Base-by-base conservation (phyloP, 2,113 vertebrate genomes). In the Aplodontia rufa region DNA sequence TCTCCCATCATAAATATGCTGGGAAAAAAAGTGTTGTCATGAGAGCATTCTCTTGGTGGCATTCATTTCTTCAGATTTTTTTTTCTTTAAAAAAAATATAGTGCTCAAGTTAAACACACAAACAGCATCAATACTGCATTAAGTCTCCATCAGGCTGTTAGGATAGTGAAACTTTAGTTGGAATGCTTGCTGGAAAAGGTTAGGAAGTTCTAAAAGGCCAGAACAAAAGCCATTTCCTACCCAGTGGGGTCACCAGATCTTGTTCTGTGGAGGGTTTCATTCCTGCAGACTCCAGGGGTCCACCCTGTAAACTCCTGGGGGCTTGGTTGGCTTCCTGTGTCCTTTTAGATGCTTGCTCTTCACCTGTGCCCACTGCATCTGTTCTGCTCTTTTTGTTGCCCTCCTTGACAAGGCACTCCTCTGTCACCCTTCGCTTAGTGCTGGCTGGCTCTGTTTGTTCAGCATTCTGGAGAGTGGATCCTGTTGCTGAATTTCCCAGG, bases 381-480 rank as follows among this genome's bases (percentile, higher is more conserved):
- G 98, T 97, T 66, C 98, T 96, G 96, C 98, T 99, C 90, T 99
- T 99, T 76, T 99, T 99, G 6, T 96, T 97, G 82, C 98, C 98
- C 45, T 99, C 98, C 82, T 98, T 98, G 58, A 93, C 68, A 81
- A 94, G 83, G 55, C 97, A 92, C 97, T 98, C 98, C 55, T 98
- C 97, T 0, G 96, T 97, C 93, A 98, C 98, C 16, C 53, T 62
- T 0, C 95, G 97, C 95, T 99, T 99, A 84, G 98, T 99, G 96
- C 97, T 96, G 69, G 80, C 71, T 0, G 78, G 89, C 81, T 60
- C 96, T 47, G 58, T 68, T 35, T 95, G 96, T 26, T 97, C 97
- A 64, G 94, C 17, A 8, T 95, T 96, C 95, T 95, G 95, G 93
- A 85, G 68, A 12, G 96, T n/a, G 66, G 93, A n/a, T 96, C 97